Base-by-base conservation (phyloP, 2,888 invertebrate species). In the Lordiphosa fenestrarum region DNA sequence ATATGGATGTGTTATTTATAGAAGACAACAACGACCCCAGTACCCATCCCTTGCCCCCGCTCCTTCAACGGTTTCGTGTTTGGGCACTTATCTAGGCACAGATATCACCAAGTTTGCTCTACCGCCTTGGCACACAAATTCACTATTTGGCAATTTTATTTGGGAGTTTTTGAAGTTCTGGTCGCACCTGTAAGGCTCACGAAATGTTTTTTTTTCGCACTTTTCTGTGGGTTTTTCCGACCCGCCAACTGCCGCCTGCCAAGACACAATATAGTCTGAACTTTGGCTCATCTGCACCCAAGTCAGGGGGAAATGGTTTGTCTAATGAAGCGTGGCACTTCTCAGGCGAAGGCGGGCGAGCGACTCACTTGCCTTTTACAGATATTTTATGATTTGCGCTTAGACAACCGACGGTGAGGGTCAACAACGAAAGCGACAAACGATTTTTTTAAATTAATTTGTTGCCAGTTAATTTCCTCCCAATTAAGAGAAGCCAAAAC, bases 361-460 rank as follows among this genome's bases (percentile, higher is more conserved):
- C 52, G 40, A 37, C 52, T 39, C 49, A 25, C 64, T 39, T 65
- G 58, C 85, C 86, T 77, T 85, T 84, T 85, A 84, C 66, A 86
- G 87, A 81, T 75, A 72, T 86, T 84, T 82, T 82, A 84, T 85
- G 84, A 85, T 78, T 84, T 84, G 82, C 73, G 85, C 81, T 69
- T 60, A 41, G 7, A 36, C 9, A 35, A 5, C 6, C 13, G 42
- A 40, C 58, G 37, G 49, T 62, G 57, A 65, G 42, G 63, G 42
- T 57, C 62, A 62, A 57, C 52, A 46, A 10, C 23, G 39, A 36
- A 19, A 47, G 7, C 30, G 30, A 30, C 30, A 59, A 59, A 55
- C 46, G 49, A 49, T 53, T 69, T 66, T 53, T 69, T 66, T 66
- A 59, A 64, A 64, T 64, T 64, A 58, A 64, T 64, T 64, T 66